Base-by-base conservation (phyloP, 2,113 vertebrate species). In the Clupea harengus region DNA sequence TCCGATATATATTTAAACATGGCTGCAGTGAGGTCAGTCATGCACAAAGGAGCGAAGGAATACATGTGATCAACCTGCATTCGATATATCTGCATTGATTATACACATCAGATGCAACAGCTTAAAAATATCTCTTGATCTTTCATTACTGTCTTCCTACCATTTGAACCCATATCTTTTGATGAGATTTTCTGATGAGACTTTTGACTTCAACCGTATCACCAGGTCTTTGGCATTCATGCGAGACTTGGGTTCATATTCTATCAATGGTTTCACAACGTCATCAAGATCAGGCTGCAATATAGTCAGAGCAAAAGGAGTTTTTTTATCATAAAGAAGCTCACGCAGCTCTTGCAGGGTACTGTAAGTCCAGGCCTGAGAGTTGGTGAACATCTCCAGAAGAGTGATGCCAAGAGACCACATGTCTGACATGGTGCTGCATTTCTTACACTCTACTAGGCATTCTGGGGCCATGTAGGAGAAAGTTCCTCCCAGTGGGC, bases 371-470 rank as follows among this genome's bases (percentile, higher is more conserved):
- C 64, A 72, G 2, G 64, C 25, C 25, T 32, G 11, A 28, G 64
- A 72, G 25, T 72, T 25, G 9, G 64, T 72, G 64, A 72, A 72
- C 64, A 32, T 72, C 64, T 72, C 64, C 11, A 72, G 64, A 72
- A 72, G n/a, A 72, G 64, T 72, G 64, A 72, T 72, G 25, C 64
- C 64, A 72, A 72, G 25, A 32, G 64, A 72, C 64, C 64, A 72
- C 64, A 72, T 72, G 64, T 72, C 64, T 8, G 64, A 72, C 64
- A 72, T 72, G 64, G n/a, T 13, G 64, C 64, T 72, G 25, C 25
- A 28, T 3, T 32, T 32, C 3, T 72, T 3, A 72, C 64, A 72
- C 25, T 32, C 64, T 28, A 54, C 50, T 54, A 49, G 47, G 47
- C 47, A 49, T 9, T 49, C 47, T 49, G 47, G 47, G 8, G 47